phyloP scores from a whole-genome alignment of 2,797 vertebrate species.

The Rhabdophis nuchalis region DNA sequence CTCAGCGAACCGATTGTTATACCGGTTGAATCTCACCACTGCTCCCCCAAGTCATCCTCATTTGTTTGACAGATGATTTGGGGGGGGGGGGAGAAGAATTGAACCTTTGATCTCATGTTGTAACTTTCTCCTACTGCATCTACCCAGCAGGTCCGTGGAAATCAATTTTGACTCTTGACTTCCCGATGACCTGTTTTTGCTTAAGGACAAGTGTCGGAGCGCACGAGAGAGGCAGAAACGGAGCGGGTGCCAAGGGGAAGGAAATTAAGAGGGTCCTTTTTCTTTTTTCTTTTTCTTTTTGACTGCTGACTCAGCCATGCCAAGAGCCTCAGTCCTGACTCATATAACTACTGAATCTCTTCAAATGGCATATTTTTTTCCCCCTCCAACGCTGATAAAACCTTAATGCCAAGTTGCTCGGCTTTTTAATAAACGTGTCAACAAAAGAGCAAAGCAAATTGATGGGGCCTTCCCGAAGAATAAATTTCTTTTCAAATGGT shows the following conservation, averaged over 20 bases:
- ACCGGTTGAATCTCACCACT: no score
- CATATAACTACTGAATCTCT: conserved; percentile 58
- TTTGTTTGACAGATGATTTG: not conserved
- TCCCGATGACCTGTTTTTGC: conserved; percentile 29
- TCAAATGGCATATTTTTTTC: conserved; percentile 60
- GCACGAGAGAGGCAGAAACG: not conserved
- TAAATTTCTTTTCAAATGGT: conserved; percentile 68
- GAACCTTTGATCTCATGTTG: not conserved
- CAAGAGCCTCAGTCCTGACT: conserved; percentile 52
- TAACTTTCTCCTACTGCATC: not conserved
- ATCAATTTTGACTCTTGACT: conserved; percentile 4
- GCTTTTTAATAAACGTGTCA: conserved; percentile 84
- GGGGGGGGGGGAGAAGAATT: not conserved
- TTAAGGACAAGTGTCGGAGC: conserved; percentile 29
- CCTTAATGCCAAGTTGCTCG: conserved; percentile 66
- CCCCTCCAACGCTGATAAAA: conserved; percentile 71
- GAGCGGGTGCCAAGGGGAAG: not conserved
- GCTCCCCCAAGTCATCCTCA: not conserved
- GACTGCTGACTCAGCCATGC: conserved; percentile 57
- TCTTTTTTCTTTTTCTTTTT: no score
- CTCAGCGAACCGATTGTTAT: no score
- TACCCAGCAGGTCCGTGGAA: not conserved
- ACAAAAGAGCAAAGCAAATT: conserved; percentile 71
- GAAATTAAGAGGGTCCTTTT: conserved; percentile 18
- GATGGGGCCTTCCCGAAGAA: conserved; percentile 71